Base-by-base conservation (phyloP, 35 echinoderm and acorn worm genomes). In the Amphiura filiformis region DNA sequence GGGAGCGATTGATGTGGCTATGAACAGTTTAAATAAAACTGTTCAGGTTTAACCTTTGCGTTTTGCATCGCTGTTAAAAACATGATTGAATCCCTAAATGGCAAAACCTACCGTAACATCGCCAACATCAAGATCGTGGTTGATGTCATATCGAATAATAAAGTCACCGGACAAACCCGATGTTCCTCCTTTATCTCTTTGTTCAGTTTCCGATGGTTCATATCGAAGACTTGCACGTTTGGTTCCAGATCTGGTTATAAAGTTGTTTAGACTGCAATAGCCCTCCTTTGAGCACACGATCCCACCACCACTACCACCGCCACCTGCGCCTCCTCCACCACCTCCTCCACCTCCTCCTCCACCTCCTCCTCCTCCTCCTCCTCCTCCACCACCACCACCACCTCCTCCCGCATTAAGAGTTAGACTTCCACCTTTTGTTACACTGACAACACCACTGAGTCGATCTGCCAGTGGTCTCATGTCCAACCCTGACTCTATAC, bases 81-180 rank as follows among this genome's bases (percentile, higher is more conserved):
- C n/a, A n/a, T n/a, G n/a, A n/a, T n/a, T n/a, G n/a, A n/a, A n/a
- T n/a, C n/a, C n/a, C n/a, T n/a, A n/a, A n/a, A n/a, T n/a, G n/a
- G n/a, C n/a, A n/a, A n/a, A n/a, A 78, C 83, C 86, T 76, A 97
- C 95, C 88, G 82, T 78, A 37, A 97, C 84, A 18, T 97, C 88
- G 20, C 95, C 95, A 38, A 93, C 86, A 86, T 87, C 95, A 39
- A 76, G 86, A 39, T 79, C 47, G 56, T 97, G 95, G 17, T 56
- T 70, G 36, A 97, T 82, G 70, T 97, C 95, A 37, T 97, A 97
- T 41, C 95, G 84, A 14, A 97, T 38, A 33, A 93, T 93, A 78
- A 93, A 97, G 44, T 93, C 91, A 28, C 95, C 95, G 22, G 83
- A 84, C 79, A 97, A 88, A 37, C 95, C 95, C 36, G 81, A 38